Evolutionary conservation across 2,888 invertebrate genomes (phyloP).

Genomic region (Brachyopa scutellaris): DNA sequence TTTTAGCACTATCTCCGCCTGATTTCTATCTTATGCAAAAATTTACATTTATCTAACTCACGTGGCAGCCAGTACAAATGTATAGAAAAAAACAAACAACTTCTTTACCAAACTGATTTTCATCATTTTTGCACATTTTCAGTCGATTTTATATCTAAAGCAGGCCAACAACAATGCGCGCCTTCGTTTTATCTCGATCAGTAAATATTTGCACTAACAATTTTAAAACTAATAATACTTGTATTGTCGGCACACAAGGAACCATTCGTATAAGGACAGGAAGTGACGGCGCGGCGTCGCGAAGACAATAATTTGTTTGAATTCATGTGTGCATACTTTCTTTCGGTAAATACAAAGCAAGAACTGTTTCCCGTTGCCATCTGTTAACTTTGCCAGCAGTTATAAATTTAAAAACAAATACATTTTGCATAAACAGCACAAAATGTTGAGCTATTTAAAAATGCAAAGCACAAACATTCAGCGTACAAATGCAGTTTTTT

Average conservation of each 20-base stretch:
- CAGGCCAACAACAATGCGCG: too few species aligned
- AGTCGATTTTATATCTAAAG: not conserved
- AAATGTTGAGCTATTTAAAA: conserved; percentile 40
- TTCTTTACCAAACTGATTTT: not conserved
- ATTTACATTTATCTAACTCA: not conserved
- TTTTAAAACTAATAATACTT: conserved; percentile 1
- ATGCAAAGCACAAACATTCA: conserved; percentile 42
- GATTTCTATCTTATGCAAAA: not conserved
- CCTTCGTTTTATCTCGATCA: conserved; percentile 7
- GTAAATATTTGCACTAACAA: conserved; percentile 32
- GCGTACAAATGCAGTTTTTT: too few species aligned
- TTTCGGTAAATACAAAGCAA: not conserved
- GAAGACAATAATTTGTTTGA: not conserved
- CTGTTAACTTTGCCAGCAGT: not conserved
- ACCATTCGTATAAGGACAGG: conserved; percentile 21
- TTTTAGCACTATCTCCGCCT: too few species aligned
- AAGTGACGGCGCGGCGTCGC: conserved; percentile 40
- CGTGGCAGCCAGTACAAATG: not conserved
- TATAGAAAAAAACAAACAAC: not conserved
- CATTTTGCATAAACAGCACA: conserved; percentile 39
- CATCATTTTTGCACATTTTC: not conserved
- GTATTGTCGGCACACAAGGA: not conserved
- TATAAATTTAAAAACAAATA: not conserved
- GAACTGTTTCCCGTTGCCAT: not conserved
- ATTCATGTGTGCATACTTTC: too few species aligned